Evolutionary conservation across 2,113 vertebrate species (phyloP).

Genomic region (Conger conger): DNA sequence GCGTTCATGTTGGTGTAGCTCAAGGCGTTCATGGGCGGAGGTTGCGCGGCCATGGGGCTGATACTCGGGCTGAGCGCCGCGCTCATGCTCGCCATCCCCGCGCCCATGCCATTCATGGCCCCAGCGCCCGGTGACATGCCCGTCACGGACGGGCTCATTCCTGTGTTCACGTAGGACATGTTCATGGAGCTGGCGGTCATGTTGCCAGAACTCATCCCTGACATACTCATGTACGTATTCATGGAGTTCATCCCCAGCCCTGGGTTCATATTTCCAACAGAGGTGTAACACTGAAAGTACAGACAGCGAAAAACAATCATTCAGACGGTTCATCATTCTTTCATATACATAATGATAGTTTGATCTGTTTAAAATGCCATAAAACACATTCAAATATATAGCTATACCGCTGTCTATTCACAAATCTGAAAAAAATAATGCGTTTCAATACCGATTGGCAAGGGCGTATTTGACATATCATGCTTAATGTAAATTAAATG

Average conservation of each 20-base stretch:
- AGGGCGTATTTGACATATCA: too few species aligned
- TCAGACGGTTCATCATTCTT: too few species aligned
- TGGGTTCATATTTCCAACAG: conserved; percentile 80
- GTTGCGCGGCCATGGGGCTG: conserved; percentile 78
- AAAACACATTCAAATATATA: too few species aligned
- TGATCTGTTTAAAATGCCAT: too few species aligned
- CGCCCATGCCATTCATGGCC: conserved; percentile 75
- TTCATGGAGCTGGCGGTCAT: conserved; percentile 78
- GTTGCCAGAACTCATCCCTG: conserved; percentile 77
- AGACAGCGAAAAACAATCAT: neutral
- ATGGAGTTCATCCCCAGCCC: conserved; percentile 82
- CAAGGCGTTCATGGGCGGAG: conserved; percentile 72
- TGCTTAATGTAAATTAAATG: too few species aligned
- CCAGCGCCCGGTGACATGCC: conserved; percentile 74
- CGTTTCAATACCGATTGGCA: too few species aligned
- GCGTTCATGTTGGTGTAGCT: conserved; percentile 77
- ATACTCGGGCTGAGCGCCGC: conserved; percentile 76
- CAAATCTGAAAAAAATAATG: too few species aligned
- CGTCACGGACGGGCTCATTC: conserved; percentile 76
- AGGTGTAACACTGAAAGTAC: conserved; percentile 74
- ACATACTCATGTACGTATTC: conserved; percentile 83
- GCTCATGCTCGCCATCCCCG: conserved; percentile 68
- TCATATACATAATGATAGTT: too few species aligned
- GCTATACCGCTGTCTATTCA: too few species aligned
- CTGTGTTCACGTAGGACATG: conserved; percentile 79